Percentiles rank a stretch among this genome's conserved stretches.
phyloP scores from a whole-genome alignment of 1,140 invertebrate genomes.

The Bathynomus jamesi region DNA sequence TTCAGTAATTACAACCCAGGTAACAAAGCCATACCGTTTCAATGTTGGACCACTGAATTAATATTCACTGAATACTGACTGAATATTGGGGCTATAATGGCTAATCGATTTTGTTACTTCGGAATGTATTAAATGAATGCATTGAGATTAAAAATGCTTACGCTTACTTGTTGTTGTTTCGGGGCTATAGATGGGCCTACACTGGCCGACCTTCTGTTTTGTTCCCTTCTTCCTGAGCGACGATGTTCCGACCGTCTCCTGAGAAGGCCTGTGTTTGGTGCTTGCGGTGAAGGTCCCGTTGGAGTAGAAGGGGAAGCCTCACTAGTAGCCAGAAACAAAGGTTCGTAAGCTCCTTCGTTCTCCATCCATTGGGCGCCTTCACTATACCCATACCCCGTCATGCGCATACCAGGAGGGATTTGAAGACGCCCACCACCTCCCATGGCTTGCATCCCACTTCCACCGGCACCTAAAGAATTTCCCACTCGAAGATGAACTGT shows the following conservation, averaged over 20 bases:
- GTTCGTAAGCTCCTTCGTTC: constrained; percentile 26
- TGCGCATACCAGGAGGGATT: background rate
- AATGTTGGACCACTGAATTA: too few relatives aligned
- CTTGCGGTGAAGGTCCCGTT: constrained; percentile 15
- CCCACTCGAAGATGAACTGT: constrained; percentile 18
- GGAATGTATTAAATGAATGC: too few relatives aligned
- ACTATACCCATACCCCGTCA: background rate
- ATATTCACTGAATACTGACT: too few relatives aligned
- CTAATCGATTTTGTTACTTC: too few relatives aligned
- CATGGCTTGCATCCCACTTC: too few relatives aligned
- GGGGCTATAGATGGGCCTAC: constrained; percentile 26
- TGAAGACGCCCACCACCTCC: constrained; percentile 13
- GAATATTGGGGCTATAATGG: too few relatives aligned
- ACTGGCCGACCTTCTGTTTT: constrained; percentile 18
- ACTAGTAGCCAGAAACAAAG: constrained; percentile 23
- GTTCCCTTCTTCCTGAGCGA: constrained; percentile 21
- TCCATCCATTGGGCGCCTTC: background rate
- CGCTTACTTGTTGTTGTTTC: constrained; percentile 11
- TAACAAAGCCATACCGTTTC: too few relatives aligned
- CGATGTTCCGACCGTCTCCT: constrained; percentile 29
- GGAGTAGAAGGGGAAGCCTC: constrained; percentile 13
- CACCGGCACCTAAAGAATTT: constrained; percentile 30
- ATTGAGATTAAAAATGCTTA: too few relatives aligned
- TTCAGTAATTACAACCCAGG: too few relatives aligned
- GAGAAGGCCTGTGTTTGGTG: constrained; percentile 31